Evolutionary conservation across 1,140 invertebrate genomes (phyloP), one percentile per base, ranked within the genome.

Genomic region (Psix sp.): DNA sequence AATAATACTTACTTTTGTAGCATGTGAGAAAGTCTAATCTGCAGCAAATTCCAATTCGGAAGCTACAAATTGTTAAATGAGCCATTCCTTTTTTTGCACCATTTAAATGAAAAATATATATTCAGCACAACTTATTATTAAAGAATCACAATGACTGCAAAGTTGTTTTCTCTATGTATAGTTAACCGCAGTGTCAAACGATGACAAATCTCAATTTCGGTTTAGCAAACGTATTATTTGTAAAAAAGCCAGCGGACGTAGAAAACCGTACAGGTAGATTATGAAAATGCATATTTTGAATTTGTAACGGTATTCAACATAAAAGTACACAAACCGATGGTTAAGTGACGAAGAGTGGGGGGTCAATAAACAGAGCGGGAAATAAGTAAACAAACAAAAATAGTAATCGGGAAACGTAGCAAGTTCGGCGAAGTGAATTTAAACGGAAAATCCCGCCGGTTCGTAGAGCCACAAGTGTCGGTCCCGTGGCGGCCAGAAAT

Each of bases 381-480:
- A 35, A 35, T 3, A 35, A 6, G 33, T 35, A 35, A 11, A 10
- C 1, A 5, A 13, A 35, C 13, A 10, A 11, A 6, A 11, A 13
- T 35, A 13, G 3, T 35, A 11, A 11, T 35, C 33, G 33, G 33
- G 26, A 29, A 29, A 29, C n/a, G n/a, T n/a, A n/a, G n/a, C n/a
- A 29, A 29, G 2, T 29, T 29, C n/a, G n/a, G 59, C 1, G 13
- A 43, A 24, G n/a, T 26, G 48, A 21, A 52, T 65, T 57, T 16
- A 42, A 2, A 54, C 13, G 3, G 40, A 15, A 36, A 29, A 33
- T 36, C 11, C 15, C 14, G 39, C 17, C 11, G 33, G 38, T 26
- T 43, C 13, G 40, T 20, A 15, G 39, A 70, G 56, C 66, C 35
- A 70, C 66, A 70, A 70, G 63, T 67, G 52, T 67, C 39, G 63